Evolutionary conservation across 2,797 vertebrate genomes (phyloP).

Genomic region (Malacoraja senta): DNA sequence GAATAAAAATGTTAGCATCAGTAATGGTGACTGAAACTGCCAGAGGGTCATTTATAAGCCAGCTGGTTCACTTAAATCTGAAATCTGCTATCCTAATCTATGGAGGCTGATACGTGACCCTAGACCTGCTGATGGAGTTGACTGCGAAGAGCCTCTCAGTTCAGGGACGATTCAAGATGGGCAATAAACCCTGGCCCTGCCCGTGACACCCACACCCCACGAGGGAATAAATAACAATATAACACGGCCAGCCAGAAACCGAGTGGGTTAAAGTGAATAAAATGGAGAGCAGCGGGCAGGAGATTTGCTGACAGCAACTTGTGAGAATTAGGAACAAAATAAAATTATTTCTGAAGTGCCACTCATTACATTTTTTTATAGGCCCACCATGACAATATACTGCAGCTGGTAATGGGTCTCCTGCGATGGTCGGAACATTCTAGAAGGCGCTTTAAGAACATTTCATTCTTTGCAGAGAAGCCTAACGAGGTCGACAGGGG

Average conservation of each 20-base stretch:
- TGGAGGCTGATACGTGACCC: too few relatives aligned
- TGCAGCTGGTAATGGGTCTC: slow-evolving; percentile 8
- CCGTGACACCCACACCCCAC: too few relatives aligned
- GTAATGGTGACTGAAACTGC: too few relatives aligned
- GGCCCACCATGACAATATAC: background rate
- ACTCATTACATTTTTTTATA: slow-evolving; percentile 22
- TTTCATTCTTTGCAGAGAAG: background rate
- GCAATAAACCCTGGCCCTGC: too few relatives aligned
- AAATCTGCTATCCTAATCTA: too few relatives aligned
- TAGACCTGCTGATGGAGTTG: too few relatives aligned
- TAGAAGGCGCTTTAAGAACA: slow-evolving; percentile 8
- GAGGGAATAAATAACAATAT: too few relatives aligned
- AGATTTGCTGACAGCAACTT: background rate
- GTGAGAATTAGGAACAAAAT: background rate
- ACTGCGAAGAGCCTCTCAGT: too few relatives aligned
- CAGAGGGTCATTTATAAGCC: too few relatives aligned
- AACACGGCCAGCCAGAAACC: background rate
- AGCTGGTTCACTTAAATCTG: too few relatives aligned
- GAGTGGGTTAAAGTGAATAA: background rate
- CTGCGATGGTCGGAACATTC: slow-evolving; percentile 3
- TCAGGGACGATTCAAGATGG: too few relatives aligned
- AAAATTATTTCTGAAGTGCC: background rate
- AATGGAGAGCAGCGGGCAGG: background rate
- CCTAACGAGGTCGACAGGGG: slow-evolving; percentile 25
- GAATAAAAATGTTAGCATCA: too few relatives aligned